These are phyloP conservation scores for Rhimphoctona megacephalus DNA, from an alignment of 2,888 invertebrate species.

Conservation along the genomic window DNA sequence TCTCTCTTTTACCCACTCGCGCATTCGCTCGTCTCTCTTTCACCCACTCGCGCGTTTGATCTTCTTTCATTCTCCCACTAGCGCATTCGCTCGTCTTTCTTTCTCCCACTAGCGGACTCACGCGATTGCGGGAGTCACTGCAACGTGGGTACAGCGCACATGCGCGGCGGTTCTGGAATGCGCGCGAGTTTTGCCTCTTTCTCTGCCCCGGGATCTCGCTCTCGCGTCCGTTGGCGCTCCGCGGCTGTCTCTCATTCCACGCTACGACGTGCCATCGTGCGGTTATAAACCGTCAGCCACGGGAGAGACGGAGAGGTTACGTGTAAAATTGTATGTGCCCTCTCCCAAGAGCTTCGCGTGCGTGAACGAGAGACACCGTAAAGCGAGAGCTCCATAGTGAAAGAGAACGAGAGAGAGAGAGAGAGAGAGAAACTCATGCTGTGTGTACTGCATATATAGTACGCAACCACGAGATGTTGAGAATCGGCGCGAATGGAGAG, in stretches of 20 bases:
- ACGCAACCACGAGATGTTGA: constrained; percentile 28
- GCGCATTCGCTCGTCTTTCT: neutral
- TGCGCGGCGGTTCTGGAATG: constrained; percentile 71
- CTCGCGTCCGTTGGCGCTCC: constrained; percentile 58
- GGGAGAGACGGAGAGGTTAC: constrained; percentile 32
- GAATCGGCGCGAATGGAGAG: constrained; percentile 35
- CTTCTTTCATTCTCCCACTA: neutral
- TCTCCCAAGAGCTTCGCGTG: neutral
- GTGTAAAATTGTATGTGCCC: neutral
- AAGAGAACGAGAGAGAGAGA: neutral
- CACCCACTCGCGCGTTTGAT: neutral
- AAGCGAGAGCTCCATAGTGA: neutral
- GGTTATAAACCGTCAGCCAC: constrained; percentile 58
- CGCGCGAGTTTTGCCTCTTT: constrained; percentile 69
- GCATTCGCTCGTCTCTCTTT: neutral
- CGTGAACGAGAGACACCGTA: constrained; percentile 29
- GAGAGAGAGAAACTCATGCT: neutral
- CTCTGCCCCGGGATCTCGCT: constrained; percentile 35
- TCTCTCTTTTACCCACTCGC: neutral
- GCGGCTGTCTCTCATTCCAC: constrained; percentile 72
- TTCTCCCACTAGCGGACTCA: constrained; percentile 3
- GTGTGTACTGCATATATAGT: constrained; percentile 22
- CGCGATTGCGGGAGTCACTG: constrained; percentile 5
- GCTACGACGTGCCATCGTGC: constrained; percentile 73
- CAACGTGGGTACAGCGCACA: constrained; percentile 60